phyloP scores from a whole-genome alignment of 2,797 vertebrate species.

The Catamblyrhynchus diadema region DNA sequence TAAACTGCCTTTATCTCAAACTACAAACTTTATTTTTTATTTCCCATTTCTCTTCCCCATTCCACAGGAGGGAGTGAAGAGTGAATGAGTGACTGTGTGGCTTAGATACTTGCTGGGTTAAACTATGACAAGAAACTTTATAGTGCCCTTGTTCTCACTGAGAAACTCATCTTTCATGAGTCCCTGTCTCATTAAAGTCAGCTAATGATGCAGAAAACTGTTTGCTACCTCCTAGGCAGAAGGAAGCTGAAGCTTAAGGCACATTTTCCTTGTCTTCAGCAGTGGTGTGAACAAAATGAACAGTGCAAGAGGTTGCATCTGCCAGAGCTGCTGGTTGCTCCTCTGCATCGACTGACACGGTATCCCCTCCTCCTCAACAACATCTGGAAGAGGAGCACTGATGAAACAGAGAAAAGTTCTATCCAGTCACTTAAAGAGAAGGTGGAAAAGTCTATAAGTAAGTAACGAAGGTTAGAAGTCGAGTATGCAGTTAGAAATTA shows the following conservation, averaged over 20 bases:
- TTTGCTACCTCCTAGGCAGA: background rate
- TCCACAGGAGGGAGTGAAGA: background rate
- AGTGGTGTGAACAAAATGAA: slow-evolving; percentile 90
- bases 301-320: slow-evolving; percentile 84
- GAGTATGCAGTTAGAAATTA: background rate
- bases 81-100: background rate
- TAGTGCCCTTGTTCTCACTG: background rate
- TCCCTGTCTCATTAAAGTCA: background rate
- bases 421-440: slow-evolving; percentile 82
- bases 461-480: slow-evolving; percentile 60
- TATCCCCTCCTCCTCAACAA: slow-evolving; percentile 88
- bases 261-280: background rate
- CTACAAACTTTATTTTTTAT: background rate
- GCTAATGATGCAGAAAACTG: background rate
- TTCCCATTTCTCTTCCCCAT: background rate
- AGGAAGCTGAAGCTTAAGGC: background rate
- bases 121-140: background rate
- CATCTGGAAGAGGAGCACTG: slow-evolving; percentile 80
- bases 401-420: slow-evolving; percentile 70
- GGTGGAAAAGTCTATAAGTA: slow-evolving; percentile 89
- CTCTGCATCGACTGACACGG: slow-evolving; percentile 84
- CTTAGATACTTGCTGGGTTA: background rate
- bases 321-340: slow-evolving; percentile 86
- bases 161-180: background rate
- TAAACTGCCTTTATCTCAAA: background rate